phyloP scores from a whole-genome alignment of 2,888 invertebrate genomes.

The Norana najaformis region DNA sequence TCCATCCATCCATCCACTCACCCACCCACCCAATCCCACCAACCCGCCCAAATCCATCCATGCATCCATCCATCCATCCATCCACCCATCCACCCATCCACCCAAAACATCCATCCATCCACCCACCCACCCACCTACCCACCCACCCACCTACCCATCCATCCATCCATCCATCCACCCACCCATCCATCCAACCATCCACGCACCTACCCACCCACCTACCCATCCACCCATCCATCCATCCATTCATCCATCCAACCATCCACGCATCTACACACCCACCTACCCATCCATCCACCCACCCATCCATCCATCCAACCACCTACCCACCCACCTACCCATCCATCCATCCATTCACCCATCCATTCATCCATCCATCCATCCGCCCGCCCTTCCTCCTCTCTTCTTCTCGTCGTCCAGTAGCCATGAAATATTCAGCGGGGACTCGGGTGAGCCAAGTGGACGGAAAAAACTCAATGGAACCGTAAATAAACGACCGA shows the following conservation, averaged over 20 bases:
- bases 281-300: no score
- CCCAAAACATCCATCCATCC: no score
- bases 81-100: no score
- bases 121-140: no score
- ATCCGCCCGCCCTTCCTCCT: neutral
- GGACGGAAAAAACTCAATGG: neutral
- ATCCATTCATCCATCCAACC: no score
- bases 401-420: neutral
- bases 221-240: no score
- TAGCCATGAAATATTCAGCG: conserved; percentile 15
- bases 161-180: neutral
- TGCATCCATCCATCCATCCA: no score
- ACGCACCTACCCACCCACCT: neutral
- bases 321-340: neutral
- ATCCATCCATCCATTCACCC: neutral
- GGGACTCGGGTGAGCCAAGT: neutral
- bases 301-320: neutral
- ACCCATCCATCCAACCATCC: neutral
- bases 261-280: no score
- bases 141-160: neutral
- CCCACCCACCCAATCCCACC: no score
- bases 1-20: no score
- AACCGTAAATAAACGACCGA: neutral
- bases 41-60: no score
- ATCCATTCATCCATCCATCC: no score